Conservation (phyloP, 2,888 invertebrate genomes). For the Drosophila flavopinicola region DNA sequence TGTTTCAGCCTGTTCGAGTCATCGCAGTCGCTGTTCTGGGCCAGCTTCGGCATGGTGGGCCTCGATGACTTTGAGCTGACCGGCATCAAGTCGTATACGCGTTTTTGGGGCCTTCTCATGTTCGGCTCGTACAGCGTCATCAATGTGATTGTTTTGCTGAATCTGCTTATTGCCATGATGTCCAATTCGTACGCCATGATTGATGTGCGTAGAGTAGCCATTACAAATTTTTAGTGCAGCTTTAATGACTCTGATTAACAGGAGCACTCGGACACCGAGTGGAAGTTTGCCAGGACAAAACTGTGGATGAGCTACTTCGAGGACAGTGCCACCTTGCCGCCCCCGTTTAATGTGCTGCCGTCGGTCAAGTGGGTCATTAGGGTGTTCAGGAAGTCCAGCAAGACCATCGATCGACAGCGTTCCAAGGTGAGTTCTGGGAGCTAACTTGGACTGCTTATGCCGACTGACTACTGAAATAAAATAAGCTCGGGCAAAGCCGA, state of each 20-base stretch:
- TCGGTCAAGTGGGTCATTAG: constrained; percentile 92
- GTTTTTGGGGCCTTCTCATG: constrained; percentile 98
- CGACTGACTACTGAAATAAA: too few relatives aligned
- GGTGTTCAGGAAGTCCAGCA: constrained; percentile 86
- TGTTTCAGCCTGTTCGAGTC: constrained; percentile 93
- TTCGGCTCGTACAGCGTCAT: constrained; percentile 98
- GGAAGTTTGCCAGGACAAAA: constrained; percentile 97
- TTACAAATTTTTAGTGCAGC: background rate
- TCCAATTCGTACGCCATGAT: constrained; percentile 97
- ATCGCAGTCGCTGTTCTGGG: constrained; percentile 98
- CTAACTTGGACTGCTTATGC: background rate
- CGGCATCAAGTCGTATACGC: constrained; percentile 94
- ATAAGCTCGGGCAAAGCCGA: too few relatives aligned
- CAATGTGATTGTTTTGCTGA: constrained; percentile 96
- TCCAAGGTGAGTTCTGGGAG: constrained; percentile 72
- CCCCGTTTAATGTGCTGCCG: constrained; percentile 97
- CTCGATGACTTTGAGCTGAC: constrained; percentile 94
- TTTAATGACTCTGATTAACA: constrained; percentile 78
- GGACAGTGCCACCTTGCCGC: constrained; percentile 94
- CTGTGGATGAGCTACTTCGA: constrained; percentile 99
- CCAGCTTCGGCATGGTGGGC: constrained; percentile 96
- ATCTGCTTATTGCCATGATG: constrained; percentile 99
- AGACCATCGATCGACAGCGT: constrained; percentile 83
- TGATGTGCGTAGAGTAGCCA: constrained; percentile 87
- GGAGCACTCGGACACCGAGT: constrained; percentile 97